Evolutionary conservation across 1,140 invertebrate species (phyloP), one percentile per base, ranked within the genome.

Genomic region (Penaeus japonicus): DNA sequence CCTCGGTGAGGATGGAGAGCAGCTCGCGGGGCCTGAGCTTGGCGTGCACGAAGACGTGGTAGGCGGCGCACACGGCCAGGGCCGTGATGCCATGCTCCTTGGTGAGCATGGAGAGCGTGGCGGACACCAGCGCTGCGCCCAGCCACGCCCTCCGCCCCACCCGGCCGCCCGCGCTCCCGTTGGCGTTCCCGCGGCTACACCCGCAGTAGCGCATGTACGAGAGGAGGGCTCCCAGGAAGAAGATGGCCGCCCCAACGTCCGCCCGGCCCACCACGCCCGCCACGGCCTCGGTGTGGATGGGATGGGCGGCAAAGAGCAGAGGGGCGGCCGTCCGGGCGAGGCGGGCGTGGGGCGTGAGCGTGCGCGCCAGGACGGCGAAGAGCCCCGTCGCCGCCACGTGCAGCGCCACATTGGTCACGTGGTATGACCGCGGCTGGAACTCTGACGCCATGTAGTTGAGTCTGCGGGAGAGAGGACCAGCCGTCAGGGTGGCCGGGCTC

Each of bases 241-340:
- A 96, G 55, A 97, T 93, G 54, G 96, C 94, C 91, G 96, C 96
- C 85, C 98, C 93, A 47, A 98, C 92, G 93, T 99, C 98, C 7
- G 98, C 98, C 91, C 98, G 94, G 17, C 98, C 98, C 18, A 99
- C 98, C 75, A 99, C 95, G n/a, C 97, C 97, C 18, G 98, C 97
- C 12, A 99, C 98, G 57, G 91, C 91, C 81, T 91, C 91, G 47
- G 96, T 97, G 93, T 99, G 98, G 90, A 99, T 95, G 27, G 98
- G 98, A 94, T 99, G 98, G 47, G 97, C 95, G 78, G 97, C 95
- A 94, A 99, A 99, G 62, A 99, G 91, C 0, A 96, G 90, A 79
- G 97, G 93, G 54, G 95, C 95, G 24, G 97, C 93, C 80, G 95
- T 94, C 20, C 96, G 94, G 15, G 91, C 95, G 94, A 92, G 95